These are phyloP conservation scores for Drosophila funebris DNA, from an alignment of 1,140 invertebrate genomes.

Conservation along the genomic window DNA sequence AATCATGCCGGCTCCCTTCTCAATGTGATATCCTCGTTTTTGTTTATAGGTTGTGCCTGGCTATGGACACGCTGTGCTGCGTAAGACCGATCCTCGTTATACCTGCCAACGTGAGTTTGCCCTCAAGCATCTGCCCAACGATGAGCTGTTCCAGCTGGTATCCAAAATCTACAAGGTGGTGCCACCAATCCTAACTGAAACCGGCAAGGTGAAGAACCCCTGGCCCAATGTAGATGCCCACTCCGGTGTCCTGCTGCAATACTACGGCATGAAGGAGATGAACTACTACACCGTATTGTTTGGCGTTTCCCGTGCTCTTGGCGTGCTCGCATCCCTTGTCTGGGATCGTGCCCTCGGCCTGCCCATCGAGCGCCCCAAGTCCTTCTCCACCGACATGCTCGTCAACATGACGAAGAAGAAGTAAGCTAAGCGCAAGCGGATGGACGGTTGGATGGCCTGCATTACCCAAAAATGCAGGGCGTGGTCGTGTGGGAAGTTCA, in stretches of 20 bases:
- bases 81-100: conserved; percentile 97
- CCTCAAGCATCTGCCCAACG: conserved; percentile 96
- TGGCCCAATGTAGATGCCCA: conserved; percentile 99
- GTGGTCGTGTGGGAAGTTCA: neutral
- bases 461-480: neutral
- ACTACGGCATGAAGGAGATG: conserved; percentile 99
- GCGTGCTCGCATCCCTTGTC: conserved; percentile 94
- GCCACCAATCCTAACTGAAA: conserved; percentile 95
- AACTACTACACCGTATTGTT: conserved; percentile 99
- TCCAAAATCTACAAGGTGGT: conserved; percentile 97
- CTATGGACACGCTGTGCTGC: conserved; percentile 97
- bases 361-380: conserved; percentile 98
- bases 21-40: neutral
- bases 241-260: conserved; percentile 96
- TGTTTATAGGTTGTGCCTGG: conserved; percentile 94
- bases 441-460: conserved; percentile 2
- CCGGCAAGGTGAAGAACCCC: conserved; percentile 99
- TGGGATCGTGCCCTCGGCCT: conserved; percentile 98
- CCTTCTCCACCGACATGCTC: conserved; percentile 84
- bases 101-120: conserved; percentile 98
- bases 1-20: too few species aligned
- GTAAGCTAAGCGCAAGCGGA: conserved; percentile 55
- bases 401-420: conserved; percentile 81
- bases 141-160: conserved; percentile 95
- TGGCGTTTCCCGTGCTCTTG: conserved; percentile 97